Evolutionary conservation across 2,113 vertebrate species (phyloP), one percentile per base, ranked within the genome.

Genomic region (Urocitellus parryii): DNA sequence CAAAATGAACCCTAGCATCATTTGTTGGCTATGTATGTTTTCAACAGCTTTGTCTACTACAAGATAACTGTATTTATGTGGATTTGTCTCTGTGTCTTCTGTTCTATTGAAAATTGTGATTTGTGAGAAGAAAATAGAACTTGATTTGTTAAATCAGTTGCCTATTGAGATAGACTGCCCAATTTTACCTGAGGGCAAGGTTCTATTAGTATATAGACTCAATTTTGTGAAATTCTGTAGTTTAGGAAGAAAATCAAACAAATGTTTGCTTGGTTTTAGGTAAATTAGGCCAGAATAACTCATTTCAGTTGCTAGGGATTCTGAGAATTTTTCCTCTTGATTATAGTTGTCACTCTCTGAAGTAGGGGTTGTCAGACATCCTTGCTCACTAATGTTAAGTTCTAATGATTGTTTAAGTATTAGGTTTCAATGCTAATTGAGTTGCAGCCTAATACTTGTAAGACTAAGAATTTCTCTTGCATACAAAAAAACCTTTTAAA

Each of bases 351-450:
- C n/a, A n/a, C 34, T 94, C 8, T 87, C 27, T 22, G 18, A 39
- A 61, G 65, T 8, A 76, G 1, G 8, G 9, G 53, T 58, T 39
- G 12, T n/a, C 87, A 39, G 61, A 78, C 2, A 56, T 3, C 16
- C 12, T 89, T 88, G 29, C 14, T 96, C 37, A 61, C 53, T 89
- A 67, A 86, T 88, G 89, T 91, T 68, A 91, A 88, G 45, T 80
- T 86, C 34, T 48, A 20, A 24, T 81, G 13, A 65, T 34, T 87
- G 14, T 74, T 72, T 34, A 79, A 96, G 58, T 81, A 22, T 56
- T 53, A 4, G 42, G 25, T 63, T 91, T 94, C 58, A 72, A 0
- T 84, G 34, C 67, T 86, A 13, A 79, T 42, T 89, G 53, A 83
- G 20, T 14, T 92, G 1, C n/a, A 72, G 24, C 37, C 17, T 90